Evolutionary conservation across 2,888 invertebrate genomes (phyloP), one percentile per base, ranked within the genome.

Genomic region (Drosophila nr. fundita): DNA sequence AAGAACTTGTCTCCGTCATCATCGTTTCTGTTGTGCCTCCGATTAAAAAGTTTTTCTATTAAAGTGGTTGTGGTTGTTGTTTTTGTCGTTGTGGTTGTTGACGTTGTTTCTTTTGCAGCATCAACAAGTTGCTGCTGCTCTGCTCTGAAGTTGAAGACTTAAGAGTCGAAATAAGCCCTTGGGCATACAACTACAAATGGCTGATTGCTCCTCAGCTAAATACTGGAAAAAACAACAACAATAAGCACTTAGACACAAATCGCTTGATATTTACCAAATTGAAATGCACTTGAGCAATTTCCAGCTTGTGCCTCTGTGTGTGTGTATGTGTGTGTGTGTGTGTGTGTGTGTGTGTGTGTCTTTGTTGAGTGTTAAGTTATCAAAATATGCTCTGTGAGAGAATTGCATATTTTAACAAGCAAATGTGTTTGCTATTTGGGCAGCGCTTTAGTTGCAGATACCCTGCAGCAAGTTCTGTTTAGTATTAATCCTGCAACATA

Each of bases 21-120:
- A 57, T 40, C 52, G 36, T 34, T 30, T n/a, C 32, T 40, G 45
- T 45, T 68, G n/a, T 36, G 18, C 24, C 36, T 61, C 58, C 63
- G 63, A 68, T 60, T 78, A 63, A 67, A 74, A 85, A 75, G 42
- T 83, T 83, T 75, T 71, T 29, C 65, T 50, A 71, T 73, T 54
- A 65, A 67, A 63, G 50, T 32, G 48, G 34, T 18, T 42, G 32
- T 45, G 48, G 34, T 18, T 42, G 32, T 45, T 50, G 53, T 36
- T n/a, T 6, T 42, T 42, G 21, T 21, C 1, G 42, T 13, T 54
- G 40, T 42, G 13, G 18, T 27, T 52, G 53, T 15, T 53, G 15
- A 18, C 30, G 4, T 36, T 48, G 24, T 32, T 13, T 30, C 24
- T 42, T 21, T n/a, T 27, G n/a, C 10, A 21, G n/a, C 30, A 67